Percentiles rank a stretch among this genome's conserved stretches.
phyloP scores from a whole-genome alignment of 2,113 vertebrate genomes.

The Choloepus hoffmanni region DNA sequence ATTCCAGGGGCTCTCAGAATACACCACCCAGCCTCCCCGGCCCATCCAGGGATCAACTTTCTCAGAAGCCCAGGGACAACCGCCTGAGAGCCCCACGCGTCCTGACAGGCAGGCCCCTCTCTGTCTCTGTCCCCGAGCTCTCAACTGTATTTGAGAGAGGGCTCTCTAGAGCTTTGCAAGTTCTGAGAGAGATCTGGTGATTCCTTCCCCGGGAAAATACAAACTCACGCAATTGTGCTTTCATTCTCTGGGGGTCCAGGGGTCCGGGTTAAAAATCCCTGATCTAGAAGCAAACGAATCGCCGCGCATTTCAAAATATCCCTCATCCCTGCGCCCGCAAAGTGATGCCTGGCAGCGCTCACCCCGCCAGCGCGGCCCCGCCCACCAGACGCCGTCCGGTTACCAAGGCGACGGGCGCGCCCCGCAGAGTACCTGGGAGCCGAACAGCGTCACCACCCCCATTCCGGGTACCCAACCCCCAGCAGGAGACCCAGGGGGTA shows the following conservation, averaged over 20 bases:
- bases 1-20: not conserved
- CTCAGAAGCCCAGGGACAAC: not conserved
- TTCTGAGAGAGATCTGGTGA: not conserved
- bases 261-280: not conserved
- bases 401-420: not conserved
- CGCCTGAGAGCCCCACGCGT: accelerated
- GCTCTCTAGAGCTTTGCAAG: not conserved
- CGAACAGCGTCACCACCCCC: not conserved
- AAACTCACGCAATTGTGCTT: not conserved
- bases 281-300: not conserved
- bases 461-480: not conserved
- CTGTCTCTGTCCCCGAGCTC: not conserved
- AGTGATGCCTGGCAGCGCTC: not conserved
- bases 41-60: not conserved
- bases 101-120: not conserved
- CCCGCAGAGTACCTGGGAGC: not conserved
- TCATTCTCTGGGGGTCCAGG: not conserved
- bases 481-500: not conserved
- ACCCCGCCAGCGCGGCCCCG: not conserved
- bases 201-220: not conserved
- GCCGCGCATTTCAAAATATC: not conserved
- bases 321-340: not conserved
- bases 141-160: not conserved
- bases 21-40: too few species aligned
- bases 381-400: not conserved